Base-by-base conservation (phyloP, 2,888 invertebrate species). In the Syrphus vitripennis region DNA sequence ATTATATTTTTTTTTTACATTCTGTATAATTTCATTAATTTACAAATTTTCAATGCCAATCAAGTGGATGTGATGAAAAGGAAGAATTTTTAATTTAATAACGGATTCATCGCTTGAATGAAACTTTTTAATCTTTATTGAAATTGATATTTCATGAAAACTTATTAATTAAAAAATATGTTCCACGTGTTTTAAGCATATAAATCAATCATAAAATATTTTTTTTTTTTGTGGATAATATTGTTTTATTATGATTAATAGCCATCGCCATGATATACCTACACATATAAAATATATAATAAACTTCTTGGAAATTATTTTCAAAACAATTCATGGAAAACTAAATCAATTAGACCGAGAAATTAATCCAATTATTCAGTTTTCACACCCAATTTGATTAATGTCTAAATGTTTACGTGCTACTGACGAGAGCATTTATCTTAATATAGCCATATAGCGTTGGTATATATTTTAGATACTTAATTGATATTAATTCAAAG, bases 331-430 rank as follows among this genome's bases (percentile, higher is more conserved):
- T 67, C 50, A 67, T 67, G 10, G 48, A 45, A 19, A 67, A 45
- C 34, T 34, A 50, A 67, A 67, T 34, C 78, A 79, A 79, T 79
- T 71, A 72, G 72, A 67, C 57, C 65, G 79, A 72, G 55, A 79
- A 79, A 79, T 67, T 67, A 72, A 67, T 59, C 48, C 78, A 72
- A 72, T 79, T 79, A 72, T 34, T 72, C 45, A 71, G 57, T 72
- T 72, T 79, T 79, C 72, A 79, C 71, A 79, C 79, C 65, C 72
- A 79, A 79, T 79, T 72, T 79, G 72, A 57, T 79, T 72, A 55
- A 71, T 67, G 57, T 45, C 59, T n/a, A 61, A 24, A 59, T 61
- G 67, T 21, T 50, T 67, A 37, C 14, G 48, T 50, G 59, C 7
- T 5, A 3, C 24, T 24, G 50, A 50, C 2, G n/a, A 29, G 12